phyloP scores from a whole-genome alignment of 2,888 invertebrate species.

The Philonicus albiceps region DNA sequence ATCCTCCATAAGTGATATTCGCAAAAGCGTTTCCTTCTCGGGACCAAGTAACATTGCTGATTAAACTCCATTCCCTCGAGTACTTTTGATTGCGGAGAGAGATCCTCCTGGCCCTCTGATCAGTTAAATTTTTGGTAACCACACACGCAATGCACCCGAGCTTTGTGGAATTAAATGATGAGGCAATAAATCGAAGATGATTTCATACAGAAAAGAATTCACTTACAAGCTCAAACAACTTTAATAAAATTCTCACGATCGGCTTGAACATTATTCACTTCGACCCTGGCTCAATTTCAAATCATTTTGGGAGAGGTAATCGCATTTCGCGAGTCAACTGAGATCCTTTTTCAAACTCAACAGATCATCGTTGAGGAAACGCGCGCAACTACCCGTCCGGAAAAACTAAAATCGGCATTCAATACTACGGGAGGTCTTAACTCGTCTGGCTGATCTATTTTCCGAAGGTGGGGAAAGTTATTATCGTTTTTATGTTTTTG shows the following conservation, averaged over 20 bases:
- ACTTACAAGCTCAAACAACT: constrained; percentile 51
- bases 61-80: constrained; percentile 50
- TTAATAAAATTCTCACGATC: constrained; percentile 47
- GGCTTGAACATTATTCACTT: constrained; percentile 46
- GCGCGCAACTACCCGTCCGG: background rate
- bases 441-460: background rate
- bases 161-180: constrained; percentile 39
- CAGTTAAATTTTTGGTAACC: constrained; percentile 50
- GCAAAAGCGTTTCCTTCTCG: constrained; percentile 51
- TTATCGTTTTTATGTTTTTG: background rate
- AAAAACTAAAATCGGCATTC: background rate
- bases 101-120: constrained; percentile 50
- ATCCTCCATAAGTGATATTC: constrained; percentile 52
- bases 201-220: background rate
- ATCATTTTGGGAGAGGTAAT: background rate
- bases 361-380: background rate
- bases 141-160: constrained; percentile 52
- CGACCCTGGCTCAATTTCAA: background rate
- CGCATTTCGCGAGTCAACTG: background rate
- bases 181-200: background rate
- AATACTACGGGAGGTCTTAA: background rate
- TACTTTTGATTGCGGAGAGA: constrained; percentile 51
- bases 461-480: constrained; percentile 15
- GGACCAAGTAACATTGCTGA: constrained; percentile 51
- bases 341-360: background rate